Evolutionary conservation across 2,797 vertebrate genomes (phyloP), one percentile per base, ranked within the genome.

Genomic region (Balearica regulorum): DNA sequence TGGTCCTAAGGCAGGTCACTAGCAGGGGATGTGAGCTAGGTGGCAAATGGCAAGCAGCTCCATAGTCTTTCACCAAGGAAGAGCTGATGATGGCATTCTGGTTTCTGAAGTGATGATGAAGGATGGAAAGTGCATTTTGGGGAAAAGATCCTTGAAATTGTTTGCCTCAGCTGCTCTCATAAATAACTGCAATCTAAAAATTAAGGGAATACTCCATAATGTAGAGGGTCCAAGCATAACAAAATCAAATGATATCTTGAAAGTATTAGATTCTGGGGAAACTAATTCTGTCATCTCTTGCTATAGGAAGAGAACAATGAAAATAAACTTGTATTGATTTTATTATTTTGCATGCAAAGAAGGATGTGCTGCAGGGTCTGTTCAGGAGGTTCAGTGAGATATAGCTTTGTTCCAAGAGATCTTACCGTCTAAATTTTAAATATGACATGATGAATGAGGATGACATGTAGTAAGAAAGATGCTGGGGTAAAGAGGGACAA

Each of bases 391-490:
- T 85, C 60, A 71, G 46, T 72, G 60, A 92, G 72, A 70, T 89
- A 60, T 2, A 81, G 57, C 69, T 92, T 91, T 94, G 33, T 85
- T 94, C 61, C 39, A 65, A 72, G 70, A 80, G 64, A 81, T 78
- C 31, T 69, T 92, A 15, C 33, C 4, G 0, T 83, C 54, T 83
- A 89, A 78, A 83, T 89, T 95, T 93, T 86, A 95, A 85, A 65
- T 93, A 90, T 41, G 78, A 93, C 79, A 78, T 92, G 93, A 95
- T 28, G 29, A 94, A 94, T 89, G 75, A 83, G 37, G 31, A 46
- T 85, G 78, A 68, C 75, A 73, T 2, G 5, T 80, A 62, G 13
- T 49, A 83, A 62, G 53, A 80, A 79, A 75, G 53, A 89, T 44
- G 16, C 28, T 49, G 31, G 54, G n/a, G 41, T 83, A 81, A 77